Evolutionary conservation across 1,140 invertebrate genomes (phyloP).

Genomic region (Epicauta chinensis): DNA sequence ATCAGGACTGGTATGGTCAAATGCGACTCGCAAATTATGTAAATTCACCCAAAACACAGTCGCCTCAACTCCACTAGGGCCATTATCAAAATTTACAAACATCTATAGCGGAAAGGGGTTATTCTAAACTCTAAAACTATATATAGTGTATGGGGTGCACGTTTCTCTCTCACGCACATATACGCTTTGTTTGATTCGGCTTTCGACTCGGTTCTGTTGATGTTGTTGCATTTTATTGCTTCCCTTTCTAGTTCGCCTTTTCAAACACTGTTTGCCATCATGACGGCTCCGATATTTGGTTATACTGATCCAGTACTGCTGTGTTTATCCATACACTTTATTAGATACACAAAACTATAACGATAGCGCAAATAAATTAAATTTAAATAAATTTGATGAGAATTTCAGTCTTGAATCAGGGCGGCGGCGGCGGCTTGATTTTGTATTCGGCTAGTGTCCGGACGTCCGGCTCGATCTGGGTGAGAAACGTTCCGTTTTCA

Average conservation of each 20-base stretch:
- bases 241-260: constrained; percentile 7
- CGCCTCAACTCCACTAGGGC: neutral
- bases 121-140: constrained; percentile 2
- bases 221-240: constrained; percentile 15
- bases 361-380: too few relatives aligned
- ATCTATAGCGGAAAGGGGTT: constrained; percentile 1
- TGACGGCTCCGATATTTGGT: constrained; percentile 13
- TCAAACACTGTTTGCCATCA: constrained; percentile 4
- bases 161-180: constrained; percentile 6
- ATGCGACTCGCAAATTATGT: constrained; percentile 11
- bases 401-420: too few relatives aligned
- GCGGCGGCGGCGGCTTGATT: too few relatives aligned
- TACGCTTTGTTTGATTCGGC: too few relatives aligned
- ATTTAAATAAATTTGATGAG: too few relatives aligned
- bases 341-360: too few relatives aligned
- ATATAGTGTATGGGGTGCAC: constrained; percentile 7
- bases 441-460: too few relatives aligned
- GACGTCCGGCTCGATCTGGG: too few relatives aligned
- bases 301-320: constrained; percentile 11
- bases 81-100: constrained; percentile 17
- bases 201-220: constrained; percentile 4
- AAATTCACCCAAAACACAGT: constrained; percentile 1
- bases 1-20: constrained; percentile 10
- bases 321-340: too few relatives aligned
- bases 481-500: too few relatives aligned